Base-by-base conservation (phyloP, 1,140 invertebrate genomes). In the Pemphigus obesinymphae region DNA sequence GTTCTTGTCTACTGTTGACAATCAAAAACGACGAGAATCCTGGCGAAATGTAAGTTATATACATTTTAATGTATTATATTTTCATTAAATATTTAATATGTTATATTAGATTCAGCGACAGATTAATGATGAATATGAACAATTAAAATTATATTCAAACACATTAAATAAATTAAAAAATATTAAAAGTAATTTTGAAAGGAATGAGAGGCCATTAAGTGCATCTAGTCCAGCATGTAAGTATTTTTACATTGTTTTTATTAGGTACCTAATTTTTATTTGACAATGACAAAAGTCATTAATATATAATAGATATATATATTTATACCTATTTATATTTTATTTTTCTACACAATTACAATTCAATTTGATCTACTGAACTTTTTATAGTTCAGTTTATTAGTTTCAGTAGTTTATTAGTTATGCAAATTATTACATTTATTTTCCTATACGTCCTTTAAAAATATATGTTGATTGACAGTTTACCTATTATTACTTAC, bases 111-210 rank as follows among this genome's bases (percentile, higher is more conserved):
- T 97, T 15, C 95, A 97, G 86, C 93, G 95, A 85, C 93, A 96
- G 87, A 94, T 99, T 85, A 92, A 91, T 37, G 89, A 92, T 70
- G 97, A 99, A 87, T 97, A 96, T 87, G 94, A 97, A 85, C 92
- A 95, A 86, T 91, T 99, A 1, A 97, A 96, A 88, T 92, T 92
- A 68, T 91, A 94, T 40, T 92, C 91, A 83, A 90, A 89, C 82
- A 92, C 92, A 13, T 87, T 96, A 82, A 89, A 89, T 76, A 83
- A 88, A 40, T 92, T 93, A 82, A 92, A 91, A 86, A 17, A 80
- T 10, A 4, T 45, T 29, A 23, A 55, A 29, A 63, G 11, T 63
- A 80, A 83, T 26, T 63, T 20, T 26, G 73, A 75, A 66, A 75
- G 61, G 34, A 76, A 82, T 68, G 55, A 61, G 23, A 63, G 75